These are phyloP conservation scores for Amyelois transitella DNA, from an alignment of 1,140 invertebrate species.

Conservation along the genomic window DNA sequence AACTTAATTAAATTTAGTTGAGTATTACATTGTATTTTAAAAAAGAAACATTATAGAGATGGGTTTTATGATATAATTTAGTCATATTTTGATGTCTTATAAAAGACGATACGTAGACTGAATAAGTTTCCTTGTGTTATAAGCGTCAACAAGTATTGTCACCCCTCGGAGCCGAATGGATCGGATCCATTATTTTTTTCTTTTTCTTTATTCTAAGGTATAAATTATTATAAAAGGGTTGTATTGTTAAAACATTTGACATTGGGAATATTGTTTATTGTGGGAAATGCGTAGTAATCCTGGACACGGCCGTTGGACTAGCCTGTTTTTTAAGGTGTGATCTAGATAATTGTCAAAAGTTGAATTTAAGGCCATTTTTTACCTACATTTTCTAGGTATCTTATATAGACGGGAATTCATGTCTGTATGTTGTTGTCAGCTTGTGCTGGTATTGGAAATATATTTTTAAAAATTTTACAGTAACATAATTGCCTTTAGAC, in stretches of 20 bases:
- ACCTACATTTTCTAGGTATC: constrained; percentile 53
- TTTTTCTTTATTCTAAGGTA: constrained; percentile 45
- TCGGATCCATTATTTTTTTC: too few relatives aligned
- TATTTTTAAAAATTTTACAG: not conserved
- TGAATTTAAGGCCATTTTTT: constrained; percentile 56
- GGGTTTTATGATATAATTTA: constrained; percentile 49
- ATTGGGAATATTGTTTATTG: constrained; percentile 9
- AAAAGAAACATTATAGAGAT: constrained; percentile 32
- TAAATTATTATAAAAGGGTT: constrained; percentile 48
- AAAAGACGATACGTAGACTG: constrained; percentile 63
- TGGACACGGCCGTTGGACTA: constrained; percentile 38
- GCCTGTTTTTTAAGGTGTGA: constrained; percentile 45
- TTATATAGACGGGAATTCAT: constrained; percentile 30
- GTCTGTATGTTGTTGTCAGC: constrained; percentile 39
- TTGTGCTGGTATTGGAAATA: not conserved
- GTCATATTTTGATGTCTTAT: constrained; percentile 52
- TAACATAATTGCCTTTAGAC: too few relatives aligned
- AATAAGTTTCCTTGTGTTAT: constrained; percentile 52
- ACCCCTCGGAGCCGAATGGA: not conserved
- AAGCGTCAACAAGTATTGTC: constrained; percentile 1
- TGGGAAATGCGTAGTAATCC: constrained; percentile 16
- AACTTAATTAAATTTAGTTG: constrained; percentile 47
- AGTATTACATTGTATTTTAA: constrained; percentile 47
- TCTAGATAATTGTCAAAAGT: constrained; percentile 48
- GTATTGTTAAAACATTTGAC: constrained; percentile 31